Conservation (phyloP, 2,797 vertebrate genomes). For the Gymnopithys bicolor region DNA sequence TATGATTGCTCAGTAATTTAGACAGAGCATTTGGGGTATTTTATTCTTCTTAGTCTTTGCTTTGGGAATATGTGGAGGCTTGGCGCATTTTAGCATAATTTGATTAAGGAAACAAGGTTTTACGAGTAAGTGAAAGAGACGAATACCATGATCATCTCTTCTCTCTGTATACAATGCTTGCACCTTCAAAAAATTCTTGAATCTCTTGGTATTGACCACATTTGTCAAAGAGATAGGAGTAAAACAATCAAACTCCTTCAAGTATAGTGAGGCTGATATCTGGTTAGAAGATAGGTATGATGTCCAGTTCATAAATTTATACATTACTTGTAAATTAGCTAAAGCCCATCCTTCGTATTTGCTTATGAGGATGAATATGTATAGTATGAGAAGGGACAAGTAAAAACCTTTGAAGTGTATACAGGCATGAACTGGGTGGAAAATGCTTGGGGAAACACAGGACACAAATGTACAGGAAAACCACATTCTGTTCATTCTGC, state of each 20-base stretch:
- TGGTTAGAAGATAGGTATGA: background rate
- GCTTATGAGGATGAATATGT: background rate
- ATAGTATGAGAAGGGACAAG: background rate
- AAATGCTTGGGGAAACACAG: background rate
- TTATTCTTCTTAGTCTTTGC: background rate
- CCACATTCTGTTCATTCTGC: background rate
- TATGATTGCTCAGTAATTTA: background rate
- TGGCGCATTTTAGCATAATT: background rate
- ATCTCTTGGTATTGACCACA: background rate
- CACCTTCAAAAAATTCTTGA: background rate
- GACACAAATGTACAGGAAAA: background rate
- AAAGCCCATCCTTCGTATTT: background rate
- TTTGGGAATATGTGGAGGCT: background rate
- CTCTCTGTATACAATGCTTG: background rate
- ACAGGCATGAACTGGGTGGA: background rate
- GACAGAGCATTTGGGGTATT: rapidly evolving
- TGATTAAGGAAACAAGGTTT: background rate
- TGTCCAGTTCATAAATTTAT: background rate
- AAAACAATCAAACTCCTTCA: background rate
- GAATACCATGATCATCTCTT: background rate
- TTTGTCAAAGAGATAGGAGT: background rate
- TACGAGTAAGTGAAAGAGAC: background rate
- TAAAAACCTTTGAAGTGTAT: background rate
- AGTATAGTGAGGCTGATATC: background rate
- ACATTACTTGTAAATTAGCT: background rate